These are phyloP conservation scores for Oreochromis aureus DNA, from an alignment of 2,113 vertebrate species.

Conservation along the genomic window DNA sequence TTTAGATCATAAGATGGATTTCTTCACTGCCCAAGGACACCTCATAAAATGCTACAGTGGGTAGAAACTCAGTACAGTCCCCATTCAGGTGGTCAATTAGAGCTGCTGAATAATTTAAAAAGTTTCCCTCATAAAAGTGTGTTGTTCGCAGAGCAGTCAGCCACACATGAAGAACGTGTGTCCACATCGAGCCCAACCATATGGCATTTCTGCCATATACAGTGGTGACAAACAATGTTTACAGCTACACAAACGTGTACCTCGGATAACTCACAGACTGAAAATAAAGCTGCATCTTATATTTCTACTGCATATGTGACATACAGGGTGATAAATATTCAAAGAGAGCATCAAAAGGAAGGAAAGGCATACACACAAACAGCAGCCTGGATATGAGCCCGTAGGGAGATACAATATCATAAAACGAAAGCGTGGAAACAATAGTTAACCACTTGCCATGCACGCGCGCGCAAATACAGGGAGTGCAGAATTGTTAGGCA, in stretches of 20 bases:
- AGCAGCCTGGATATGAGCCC: neutral
- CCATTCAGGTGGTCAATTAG: conserved; percentile 49
- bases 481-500: too few species aligned
- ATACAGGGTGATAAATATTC: neutral
- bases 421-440: conserved; percentile 3
- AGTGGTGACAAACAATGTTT: neutral
- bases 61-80: conserved; percentile 28
- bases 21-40: neutral
- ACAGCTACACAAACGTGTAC: neutral
- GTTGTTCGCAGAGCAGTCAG: conserved; percentile 10
- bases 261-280: neutral
- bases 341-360: neutral
- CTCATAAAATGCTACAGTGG: neutral
- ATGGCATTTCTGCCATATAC: neutral
- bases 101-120: conserved; percentile 60
- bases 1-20: neutral
- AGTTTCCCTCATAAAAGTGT: conserved; percentile 33
- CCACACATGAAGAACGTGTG: neutral
- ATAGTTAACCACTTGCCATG: neutral
- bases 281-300: neutral
- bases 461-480: neutral
- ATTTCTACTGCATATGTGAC: neutral
- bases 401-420: neutral
- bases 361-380: neutral
- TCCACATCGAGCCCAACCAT: neutral